phyloP scores from a whole-genome alignment of 1,140 invertebrate species.

The Aphelenchoides fujianensis region DNA sequence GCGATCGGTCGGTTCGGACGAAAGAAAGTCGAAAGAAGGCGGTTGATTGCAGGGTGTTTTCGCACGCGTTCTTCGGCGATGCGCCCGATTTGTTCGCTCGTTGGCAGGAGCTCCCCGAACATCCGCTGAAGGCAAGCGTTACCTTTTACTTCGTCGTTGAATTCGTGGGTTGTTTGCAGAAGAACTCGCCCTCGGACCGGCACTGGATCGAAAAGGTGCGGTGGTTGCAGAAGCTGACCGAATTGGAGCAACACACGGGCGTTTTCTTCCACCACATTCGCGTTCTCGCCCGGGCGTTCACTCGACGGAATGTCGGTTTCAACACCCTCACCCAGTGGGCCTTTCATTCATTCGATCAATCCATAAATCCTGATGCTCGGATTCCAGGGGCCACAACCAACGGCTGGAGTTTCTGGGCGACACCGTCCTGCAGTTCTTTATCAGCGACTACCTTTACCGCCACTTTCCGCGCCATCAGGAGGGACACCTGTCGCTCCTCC shows the following conservation, averaged over 20 bases:
- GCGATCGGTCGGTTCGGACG: slow-evolving; percentile 34
- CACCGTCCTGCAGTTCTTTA: slow-evolving; percentile 78
- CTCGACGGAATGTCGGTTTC: slow-evolving; percentile 88
- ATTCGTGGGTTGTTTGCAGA: no score
- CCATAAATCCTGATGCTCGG: no score
- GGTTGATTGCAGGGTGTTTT: slow-evolving; percentile 49
- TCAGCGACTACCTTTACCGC: slow-evolving; percentile 85
- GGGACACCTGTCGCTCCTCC: slow-evolving; percentile 88
- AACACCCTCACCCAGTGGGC: slow-evolving; percentile 90
- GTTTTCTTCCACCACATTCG: slow-evolving; percentile 90
- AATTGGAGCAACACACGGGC: slow-evolving; percentile 88
- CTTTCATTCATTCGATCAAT: no score
- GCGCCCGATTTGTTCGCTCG: slow-evolving; percentile 28
- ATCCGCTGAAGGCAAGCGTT: slow-evolving; percentile 76
- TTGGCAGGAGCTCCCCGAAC: slow-evolving; percentile 70
- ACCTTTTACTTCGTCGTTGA: no score
- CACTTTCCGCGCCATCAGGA: slow-evolving; percentile 98
- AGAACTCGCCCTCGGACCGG: slow-evolving; percentile 78
- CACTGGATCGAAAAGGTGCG: slow-evolving; percentile 80
- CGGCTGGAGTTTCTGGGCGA: slow-evolving; percentile 94
- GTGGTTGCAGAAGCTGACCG: slow-evolving; percentile 74
- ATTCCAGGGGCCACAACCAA: slow-evolving; percentile 84
- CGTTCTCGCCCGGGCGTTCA: slow-evolving; percentile 88
- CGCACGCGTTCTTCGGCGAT: slow-evolving; percentile 41
- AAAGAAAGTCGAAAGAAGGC: no score